Evolutionary conservation across 2,888 invertebrate genomes (phyloP), one percentile per base, ranked within the genome.

Genomic region (Cataglyphis albicans): DNA sequence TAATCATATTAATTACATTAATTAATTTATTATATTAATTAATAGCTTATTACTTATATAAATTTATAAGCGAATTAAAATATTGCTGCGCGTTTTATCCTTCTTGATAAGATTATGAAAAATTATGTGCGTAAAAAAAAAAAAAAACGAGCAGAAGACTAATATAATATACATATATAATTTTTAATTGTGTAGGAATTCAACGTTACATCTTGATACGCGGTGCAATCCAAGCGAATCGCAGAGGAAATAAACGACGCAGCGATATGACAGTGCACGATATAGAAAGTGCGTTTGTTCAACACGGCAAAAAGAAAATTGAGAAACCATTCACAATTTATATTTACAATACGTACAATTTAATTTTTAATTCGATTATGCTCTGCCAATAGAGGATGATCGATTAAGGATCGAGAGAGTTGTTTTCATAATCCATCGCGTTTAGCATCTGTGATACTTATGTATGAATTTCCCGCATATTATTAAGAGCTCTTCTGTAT

Each of bases 391-490:
- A 7, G 52, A 67, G 64, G 55, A 32, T 59, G 74, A 32, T 63
- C 12, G 32, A 65, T 38, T 70, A 41, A n/a, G 15, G 63, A n/a
- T 57, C 41, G 63, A 68, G 64, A 78, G 52, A 59, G 64, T 38
- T 29, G 15, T 61, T 72, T 88, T 83, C 61, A 64, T 72, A n/a
- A 68, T 81, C n/a, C 44, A 1, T 25, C n/a, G 9, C 10, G 32
- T 41, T 6, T 38, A 80, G 80, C 61, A 59, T 15, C n/a, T 52
- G 32, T 21, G 25, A 63, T 63, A n/a, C 25, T 65, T 52, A 18
- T 65, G 67, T 41, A 41, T 44, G 74, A 65, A 81, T 82, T 76
- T 65, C 52, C 48, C 65, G 75, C 68, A 57, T 7, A 44, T 63
- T 38, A 21, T 64, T 41, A 29, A 52, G 35, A 18, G 41, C 55